A percentile compares a stretch with the other conserved stretches of the same genome.
Evolutionary conservation across 2,888 invertebrate genomes (phyloP).

Genomic region (Sipha maydis): DNA sequence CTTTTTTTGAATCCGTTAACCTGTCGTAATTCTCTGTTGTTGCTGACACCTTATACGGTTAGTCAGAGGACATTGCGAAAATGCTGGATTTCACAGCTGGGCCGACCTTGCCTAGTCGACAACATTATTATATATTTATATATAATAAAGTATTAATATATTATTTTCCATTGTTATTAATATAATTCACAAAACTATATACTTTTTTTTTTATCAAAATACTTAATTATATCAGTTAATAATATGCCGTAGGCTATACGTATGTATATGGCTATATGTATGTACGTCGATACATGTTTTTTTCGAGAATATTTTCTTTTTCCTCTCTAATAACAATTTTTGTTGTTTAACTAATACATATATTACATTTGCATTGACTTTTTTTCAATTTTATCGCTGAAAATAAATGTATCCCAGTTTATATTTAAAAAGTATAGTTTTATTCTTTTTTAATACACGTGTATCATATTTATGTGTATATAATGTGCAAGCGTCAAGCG

Average conservation of each 20-base stretch:
- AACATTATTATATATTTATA: conserved; percentile 15
- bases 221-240: background rate
- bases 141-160: background rate
- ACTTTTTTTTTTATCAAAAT: conserved; percentile 2
- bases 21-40: conserved; percentile 20
- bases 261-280: no score
- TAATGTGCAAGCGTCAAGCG: background rate
- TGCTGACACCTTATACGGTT: conserved; percentile 57
- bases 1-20: conserved; percentile 32
- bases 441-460: background rate
- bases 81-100: conserved; percentile 32
- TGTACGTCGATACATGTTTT: background rate
- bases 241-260: background rate
- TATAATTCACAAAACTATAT: background rate
- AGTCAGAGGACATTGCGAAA: conserved; percentile 52
- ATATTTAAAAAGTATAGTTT: background rate
- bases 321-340: conserved; percentile 3
- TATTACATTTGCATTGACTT: background rate
- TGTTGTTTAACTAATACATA: background rate
- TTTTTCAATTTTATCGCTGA: background rate
- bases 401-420: no score
- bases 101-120: conserved; percentile 53
- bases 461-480: background rate
- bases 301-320: background rate
- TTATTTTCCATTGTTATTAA: conserved; percentile 19